phyloP scores from a whole-genome alignment of 2,888 invertebrate species.

The Scaptomyza polygonia region DNA sequence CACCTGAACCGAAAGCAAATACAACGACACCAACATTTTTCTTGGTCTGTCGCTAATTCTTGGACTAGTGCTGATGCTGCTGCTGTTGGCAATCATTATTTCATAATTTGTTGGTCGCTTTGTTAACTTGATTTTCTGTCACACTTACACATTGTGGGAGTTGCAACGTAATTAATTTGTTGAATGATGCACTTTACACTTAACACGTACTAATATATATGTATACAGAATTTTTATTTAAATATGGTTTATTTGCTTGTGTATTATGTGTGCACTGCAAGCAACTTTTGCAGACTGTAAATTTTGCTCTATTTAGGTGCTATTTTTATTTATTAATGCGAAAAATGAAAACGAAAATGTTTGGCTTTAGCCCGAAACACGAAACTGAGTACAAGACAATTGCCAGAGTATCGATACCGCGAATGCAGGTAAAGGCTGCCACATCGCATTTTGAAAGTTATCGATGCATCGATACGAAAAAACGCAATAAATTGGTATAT shows the following conservation, averaged over 20 bases:
- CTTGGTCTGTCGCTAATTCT: conserved; percentile 22
- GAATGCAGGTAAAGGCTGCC: conserved; percentile 20
- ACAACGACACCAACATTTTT: conserved; percentile 34
- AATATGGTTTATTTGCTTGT: conserved; percentile 9
- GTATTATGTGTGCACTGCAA: conserved; percentile 43
- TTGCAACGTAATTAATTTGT: conserved; percentile 39
- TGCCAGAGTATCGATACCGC: conserved; percentile 47
- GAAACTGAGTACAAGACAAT: conserved; percentile 47
- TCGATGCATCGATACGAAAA: conserved; percentile 42
- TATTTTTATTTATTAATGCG: conserved; percentile 52
- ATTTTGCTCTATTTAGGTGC: conserved; percentile 35
- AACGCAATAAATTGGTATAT: conserved; percentile 38
- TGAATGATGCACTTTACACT: conserved; percentile 37
- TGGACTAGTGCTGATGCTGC: conserved; percentile 19
- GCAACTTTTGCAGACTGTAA: conserved; percentile 42
- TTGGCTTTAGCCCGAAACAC: conserved; percentile 62
- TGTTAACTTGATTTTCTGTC: conserved; percentile 5
- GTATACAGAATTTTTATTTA: neutral
- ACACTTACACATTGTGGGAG: conserved; percentile 53
- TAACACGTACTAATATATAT: conserved; percentile 7
- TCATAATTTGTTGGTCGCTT: conserved; percentile 13
- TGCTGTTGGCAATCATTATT: conserved; percentile 25
- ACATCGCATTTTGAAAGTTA: conserved; percentile 10
- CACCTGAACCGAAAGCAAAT: conserved; percentile 35
- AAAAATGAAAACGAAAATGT: conserved; percentile 65